These are phyloP conservation scores for Acleris sparsana DNA, from an alignment of 2,888 invertebrate genomes.

Conservation along the genomic window DNA sequence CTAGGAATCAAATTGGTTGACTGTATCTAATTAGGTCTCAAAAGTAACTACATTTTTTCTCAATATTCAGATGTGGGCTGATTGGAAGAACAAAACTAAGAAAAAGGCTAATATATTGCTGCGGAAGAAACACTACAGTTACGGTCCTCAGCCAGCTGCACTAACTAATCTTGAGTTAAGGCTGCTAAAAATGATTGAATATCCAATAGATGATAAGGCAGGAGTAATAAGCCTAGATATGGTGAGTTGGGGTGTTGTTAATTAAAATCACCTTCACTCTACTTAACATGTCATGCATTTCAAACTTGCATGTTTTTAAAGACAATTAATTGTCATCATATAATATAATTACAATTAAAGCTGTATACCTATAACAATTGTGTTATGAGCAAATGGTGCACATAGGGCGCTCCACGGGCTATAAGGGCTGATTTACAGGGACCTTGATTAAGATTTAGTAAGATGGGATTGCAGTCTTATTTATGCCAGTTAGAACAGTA, in stretches of 20 bases:
- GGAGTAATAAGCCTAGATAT: conserved; percentile 44
- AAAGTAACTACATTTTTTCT: not conserved
- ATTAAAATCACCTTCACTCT: too few relatives aligned
- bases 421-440: too few relatives aligned
- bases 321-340: too few relatives aligned
- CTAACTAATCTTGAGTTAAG: conserved; percentile 47
- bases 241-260: conserved; percentile 39
- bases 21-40: not conserved
- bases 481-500: not conserved
- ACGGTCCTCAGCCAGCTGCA: conserved; percentile 39
- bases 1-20: too few relatives aligned
- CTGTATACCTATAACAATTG: too few relatives aligned
- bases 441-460: too few relatives aligned
- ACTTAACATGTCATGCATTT: too few relatives aligned
- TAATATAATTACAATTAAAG: too few relatives aligned
- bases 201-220: conserved; percentile 47
- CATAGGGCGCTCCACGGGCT: too few relatives aligned
- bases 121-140: conserved; percentile 44
- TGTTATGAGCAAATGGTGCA: too few relatives aligned
- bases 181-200: conserved; percentile 50
- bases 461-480: not conserved
- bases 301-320: too few relatives aligned
- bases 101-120: conserved; percentile 54
- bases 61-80: conserved; percentile 54
- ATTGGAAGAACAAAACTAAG: conserved; percentile 57